Evolutionary conservation across 2,888 invertebrate species (phyloP), one percentile per base, ranked within the genome.

Genomic region (Seira musarum): DNA sequence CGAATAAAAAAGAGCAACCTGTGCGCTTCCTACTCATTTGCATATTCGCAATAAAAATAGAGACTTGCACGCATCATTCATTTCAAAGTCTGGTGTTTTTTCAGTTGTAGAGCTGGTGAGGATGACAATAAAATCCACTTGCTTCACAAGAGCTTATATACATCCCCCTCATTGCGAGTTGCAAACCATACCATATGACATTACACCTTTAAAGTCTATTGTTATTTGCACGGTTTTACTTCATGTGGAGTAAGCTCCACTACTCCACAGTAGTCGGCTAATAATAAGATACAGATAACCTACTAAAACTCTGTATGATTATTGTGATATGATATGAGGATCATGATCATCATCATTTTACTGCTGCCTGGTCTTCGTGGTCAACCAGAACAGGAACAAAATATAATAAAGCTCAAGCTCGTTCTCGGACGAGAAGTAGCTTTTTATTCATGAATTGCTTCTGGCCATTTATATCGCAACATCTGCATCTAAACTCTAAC

Each of bases 371-470:
- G n/a, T n/a, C n/a, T n/a, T 66, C 73, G 72, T 72, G 73, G 66
- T 60, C 60, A n/a, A 66, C 57, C 65, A 66, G 2, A 35, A 13
- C 60, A 49, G 21, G n/a, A 67, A 46, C 22, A 67, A 70, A 65
- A 64, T 73, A 57, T 22, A 73, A 15, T 70, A 49, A 53, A n/a
- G n/a, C n/a, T n/a, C n/a, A n/a, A n/a, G n/a, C n/a, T n/a, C n/a
- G n/a, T n/a, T n/a, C n/a, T n/a, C n/a, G n/a, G n/a, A n/a, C n/a
- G n/a, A n/a, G n/a, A n/a, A n/a, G n/a, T n/a, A n/a, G n/a, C n/a
- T n/a, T n/a, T n/a, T n/a, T n/a, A 67, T 61, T 72, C 82, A 82
- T 82, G 82, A 82, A 82, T 80, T 69, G 65, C 80, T 82, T 60
- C 73, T 76, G 70, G 75, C 75, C 66, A 73, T 57, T 30, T 64